Conservation (phyloP, 2,888 invertebrate genomes). For the Phortica magna region DNA sequence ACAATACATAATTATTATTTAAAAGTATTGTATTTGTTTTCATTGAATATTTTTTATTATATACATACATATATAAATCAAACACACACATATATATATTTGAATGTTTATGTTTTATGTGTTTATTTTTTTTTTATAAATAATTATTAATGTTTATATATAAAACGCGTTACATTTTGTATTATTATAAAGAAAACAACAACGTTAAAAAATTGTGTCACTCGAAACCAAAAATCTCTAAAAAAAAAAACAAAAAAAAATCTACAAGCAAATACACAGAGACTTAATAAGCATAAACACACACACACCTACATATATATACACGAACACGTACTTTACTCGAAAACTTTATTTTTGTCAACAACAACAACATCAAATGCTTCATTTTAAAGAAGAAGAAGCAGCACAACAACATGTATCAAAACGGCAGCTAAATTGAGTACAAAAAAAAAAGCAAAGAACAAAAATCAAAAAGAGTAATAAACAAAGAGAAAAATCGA, state of each 20-base stretch:
- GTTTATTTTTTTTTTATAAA: constrained; percentile 28
- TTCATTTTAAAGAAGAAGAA: not conserved
- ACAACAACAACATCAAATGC: not conserved
- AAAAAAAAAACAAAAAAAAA: not conserved
- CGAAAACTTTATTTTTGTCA: not conserved
- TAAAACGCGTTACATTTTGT: constrained; percentile 22
- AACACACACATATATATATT: constrained; percentile 5
- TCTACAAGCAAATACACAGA: not conserved
- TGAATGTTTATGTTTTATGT: constrained; percentile 26
- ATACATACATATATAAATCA: constrained; percentile 12
- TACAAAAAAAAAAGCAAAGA: not conserved
- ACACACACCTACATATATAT: not conserved
- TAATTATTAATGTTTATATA: constrained; percentile 2
- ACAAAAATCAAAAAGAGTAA: too few relatives aligned
- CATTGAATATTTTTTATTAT: constrained; percentile 19
- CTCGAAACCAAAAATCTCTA: constrained; percentile 35
- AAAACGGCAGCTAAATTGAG: too few relatives aligned
- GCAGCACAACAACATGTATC: too few relatives aligned
- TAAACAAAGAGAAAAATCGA: too few relatives aligned
- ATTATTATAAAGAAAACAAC: constrained; percentile 12
- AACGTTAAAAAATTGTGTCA: constrained; percentile 30
- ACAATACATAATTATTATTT: not conserved
- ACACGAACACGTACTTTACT: not conserved
- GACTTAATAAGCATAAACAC: not conserved
- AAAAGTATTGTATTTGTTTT: constrained; percentile 27